Conservation (phyloP, 2,797 vertebrate species). For the Podarcis lilfordi region DNA sequence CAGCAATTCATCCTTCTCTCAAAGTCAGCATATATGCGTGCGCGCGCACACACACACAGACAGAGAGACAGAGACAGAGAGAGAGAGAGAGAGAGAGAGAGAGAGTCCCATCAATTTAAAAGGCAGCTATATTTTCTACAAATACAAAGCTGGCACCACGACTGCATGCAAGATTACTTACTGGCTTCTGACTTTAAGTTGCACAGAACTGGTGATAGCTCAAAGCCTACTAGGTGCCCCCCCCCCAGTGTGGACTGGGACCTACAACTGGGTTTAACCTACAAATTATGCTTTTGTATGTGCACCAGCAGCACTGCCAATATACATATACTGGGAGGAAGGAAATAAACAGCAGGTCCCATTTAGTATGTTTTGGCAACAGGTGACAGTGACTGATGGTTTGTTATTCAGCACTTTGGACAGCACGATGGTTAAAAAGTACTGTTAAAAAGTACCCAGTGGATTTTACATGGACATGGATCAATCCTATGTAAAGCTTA, state of each 20-base stretch:
- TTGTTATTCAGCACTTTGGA: background rate
- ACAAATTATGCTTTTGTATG: too few relatives aligned
- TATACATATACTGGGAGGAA: too few relatives aligned
- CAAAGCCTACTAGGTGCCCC: too few relatives aligned
- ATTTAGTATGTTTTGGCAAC: too few relatives aligned
- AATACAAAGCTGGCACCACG: background rate
- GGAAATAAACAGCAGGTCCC: background rate
- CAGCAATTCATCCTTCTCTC: background rate
- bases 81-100: too few relatives aligned
- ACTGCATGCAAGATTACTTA: background rate
- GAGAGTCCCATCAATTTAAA: background rate
- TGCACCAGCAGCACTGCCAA: too few relatives aligned
- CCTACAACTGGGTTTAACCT: too few relatives aligned
- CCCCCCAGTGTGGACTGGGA: too few relatives aligned
- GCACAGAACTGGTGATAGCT: background rate
- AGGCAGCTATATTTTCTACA: background rate
- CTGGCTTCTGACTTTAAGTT: background rate
- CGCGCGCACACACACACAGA: too few relatives aligned
- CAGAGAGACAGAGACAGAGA: too few relatives aligned
- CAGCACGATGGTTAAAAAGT: background rate
- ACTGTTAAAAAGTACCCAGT: too few relatives aligned
- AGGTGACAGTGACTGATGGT: background rate
- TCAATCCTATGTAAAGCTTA: too few relatives aligned
- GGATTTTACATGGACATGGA: background rate
- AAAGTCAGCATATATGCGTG: background rate